These are phyloP conservation scores for Phrynocephalus versicolor DNA, from an alignment of 2,113 vertebrate species.

Conservation along the genomic window DNA sequence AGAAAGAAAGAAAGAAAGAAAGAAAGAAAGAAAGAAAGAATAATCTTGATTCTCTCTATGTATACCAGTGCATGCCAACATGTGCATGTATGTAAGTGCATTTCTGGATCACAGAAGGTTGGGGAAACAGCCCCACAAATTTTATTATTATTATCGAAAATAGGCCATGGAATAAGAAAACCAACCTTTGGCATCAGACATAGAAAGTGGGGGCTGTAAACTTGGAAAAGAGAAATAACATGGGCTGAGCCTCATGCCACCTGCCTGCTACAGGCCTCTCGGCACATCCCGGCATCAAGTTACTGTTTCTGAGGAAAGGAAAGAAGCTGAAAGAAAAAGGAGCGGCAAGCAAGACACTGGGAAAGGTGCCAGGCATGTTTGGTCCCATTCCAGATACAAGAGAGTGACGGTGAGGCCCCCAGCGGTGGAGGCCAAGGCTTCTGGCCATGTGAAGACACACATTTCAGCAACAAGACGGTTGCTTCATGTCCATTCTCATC, in stretches of 20 bases:
- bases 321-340: not conserved
- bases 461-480: too few relatives aligned
- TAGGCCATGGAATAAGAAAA: not conserved
- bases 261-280: constrained; percentile 23
- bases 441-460: too few relatives aligned
- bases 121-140: too few relatives aligned
- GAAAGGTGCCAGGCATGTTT: not conserved
- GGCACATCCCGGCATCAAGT: constrained; percentile 26
- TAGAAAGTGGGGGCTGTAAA: not conserved
- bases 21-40: too few relatives aligned
- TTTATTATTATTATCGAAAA: not conserved
- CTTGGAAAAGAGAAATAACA: not conserved
- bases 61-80: too few relatives aligned
- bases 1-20: too few relatives aligned
- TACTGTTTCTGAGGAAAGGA: constrained; percentile 14
- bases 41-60: not conserved
- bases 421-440: too few relatives aligned
- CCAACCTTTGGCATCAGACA: not conserved
- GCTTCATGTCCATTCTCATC: too few relatives aligned
- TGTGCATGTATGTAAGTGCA: not conserved
- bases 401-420: not conserved
- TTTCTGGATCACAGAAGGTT: not conserved
- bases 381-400: not conserved
- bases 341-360: not conserved
- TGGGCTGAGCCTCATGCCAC: not conserved